Conservation (phyloP, 2,797 vertebrate genomes). For the Hippoglossus hippoglossus region DNA sequence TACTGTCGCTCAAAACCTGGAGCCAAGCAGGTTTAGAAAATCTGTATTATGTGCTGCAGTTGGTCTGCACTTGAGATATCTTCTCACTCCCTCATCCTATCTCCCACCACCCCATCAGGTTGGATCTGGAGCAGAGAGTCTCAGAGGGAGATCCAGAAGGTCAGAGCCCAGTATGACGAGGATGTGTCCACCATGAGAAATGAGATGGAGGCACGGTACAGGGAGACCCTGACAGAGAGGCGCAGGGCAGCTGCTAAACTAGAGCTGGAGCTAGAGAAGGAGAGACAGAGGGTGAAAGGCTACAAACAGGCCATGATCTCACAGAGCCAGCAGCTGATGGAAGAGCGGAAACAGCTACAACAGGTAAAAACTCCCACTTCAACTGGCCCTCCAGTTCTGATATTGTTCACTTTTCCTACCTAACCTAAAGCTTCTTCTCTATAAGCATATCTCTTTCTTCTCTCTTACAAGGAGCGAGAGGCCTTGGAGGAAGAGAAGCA, state of each 20-base stretch:
- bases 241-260: constrained; percentile 86
- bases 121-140: constrained; percentile 98
- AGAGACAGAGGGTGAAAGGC: constrained; percentile 88
- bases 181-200: constrained; percentile 82
- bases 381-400: neutral
- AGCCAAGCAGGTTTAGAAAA: neutral
- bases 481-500: constrained; percentile 86
- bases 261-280: constrained; percentile 95
- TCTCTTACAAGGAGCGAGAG: constrained; percentile 80
- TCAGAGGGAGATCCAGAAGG: constrained; percentile 90
- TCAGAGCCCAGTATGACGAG: constrained; percentile 84
- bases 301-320: constrained; percentile 91
- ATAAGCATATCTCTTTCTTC: constrained; percentile 23
- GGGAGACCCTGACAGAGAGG: constrained; percentile 87
- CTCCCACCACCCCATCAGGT: constrained; percentile 76
- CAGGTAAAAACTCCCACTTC: constrained; percentile 70
- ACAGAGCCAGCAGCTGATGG: constrained; percentile 91
- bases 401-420: neutral
- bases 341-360: constrained; percentile 89
- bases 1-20: neutral
- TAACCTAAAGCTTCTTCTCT: neutral
- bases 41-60: neutral
- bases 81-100: neutral
- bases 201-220: constrained; percentile 90
- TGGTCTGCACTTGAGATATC: neutral